Evolutionary conservation across 2,113 vertebrate species (phyloP), one percentile per base, ranked within the genome.

Genomic region (Gracilinanus agilis): DNA sequence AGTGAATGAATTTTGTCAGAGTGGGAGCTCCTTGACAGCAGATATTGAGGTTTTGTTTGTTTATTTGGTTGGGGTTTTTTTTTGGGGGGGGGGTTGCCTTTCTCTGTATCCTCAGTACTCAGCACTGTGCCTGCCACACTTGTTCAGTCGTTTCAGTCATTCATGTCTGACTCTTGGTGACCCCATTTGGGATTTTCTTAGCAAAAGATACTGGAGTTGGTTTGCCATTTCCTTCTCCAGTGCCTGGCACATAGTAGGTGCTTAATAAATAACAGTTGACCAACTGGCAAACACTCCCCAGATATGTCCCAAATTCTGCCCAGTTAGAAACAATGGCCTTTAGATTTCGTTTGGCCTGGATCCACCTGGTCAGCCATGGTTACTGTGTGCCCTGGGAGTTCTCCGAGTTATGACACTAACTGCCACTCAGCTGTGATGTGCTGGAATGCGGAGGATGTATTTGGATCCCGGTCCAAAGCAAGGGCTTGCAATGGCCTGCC

Each of bases 391-490:
- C 53, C 40, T 34, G 58, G 49, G 29, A 9, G 0, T 90, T 90
- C 55, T 54, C 54, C 44, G 2, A 34, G 1, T 55, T 29, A 24
- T 12, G 25, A 3, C 44, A 40, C 55, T 88, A 21, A 55, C 53
- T 92, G 55, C 49, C 23, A 55, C n/a, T 19, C 53, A 90, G 61
- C 93, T 54, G 24, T 44, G 9, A 9, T 40, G 10, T 24, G 1
- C 9, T 34, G 58, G 89, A 92, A 93, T 61, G 58, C 12, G 21
- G 54, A 90, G 53, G 44, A 55, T 0, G 27, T 55, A 7, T 75
- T 90, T 61, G 44, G 90, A 92, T 4, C 83, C 90, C 90, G 11
- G 88, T 55, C 93, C 94, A 44, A 75, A 89, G 53, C 55, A 94
- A 83, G 58, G 2, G 8, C 40, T 29, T n/a, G 1, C 7, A 49